These are phyloP conservation scores for Grantiella picta DNA, from an alignment of 2,113 vertebrate species.

Conservation along the genomic window DNA sequence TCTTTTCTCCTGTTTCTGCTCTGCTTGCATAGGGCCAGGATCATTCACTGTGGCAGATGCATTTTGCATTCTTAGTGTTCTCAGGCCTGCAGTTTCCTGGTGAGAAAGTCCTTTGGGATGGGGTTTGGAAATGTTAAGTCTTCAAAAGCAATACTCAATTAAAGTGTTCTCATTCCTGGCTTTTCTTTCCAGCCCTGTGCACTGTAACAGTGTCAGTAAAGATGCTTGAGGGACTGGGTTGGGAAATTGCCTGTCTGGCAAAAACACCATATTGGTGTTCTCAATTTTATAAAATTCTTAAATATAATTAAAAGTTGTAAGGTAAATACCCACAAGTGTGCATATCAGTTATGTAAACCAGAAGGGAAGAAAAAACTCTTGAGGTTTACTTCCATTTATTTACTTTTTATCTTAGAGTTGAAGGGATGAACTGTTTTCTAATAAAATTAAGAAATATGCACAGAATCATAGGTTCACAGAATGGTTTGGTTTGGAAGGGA, in stretches of 20 bases:
- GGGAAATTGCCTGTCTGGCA: neutral
- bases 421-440: neutral
- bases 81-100: neutral
- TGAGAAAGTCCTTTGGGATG: neutral
- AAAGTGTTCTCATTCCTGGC: neutral
- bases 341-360: neutral
- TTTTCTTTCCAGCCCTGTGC: neutral
- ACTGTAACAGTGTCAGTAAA: neutral
- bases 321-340: neutral
- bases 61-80: neutral
- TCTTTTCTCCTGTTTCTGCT: neutral
- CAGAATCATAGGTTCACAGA: neutral
- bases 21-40: rapidly evolving
- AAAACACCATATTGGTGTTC: neutral
- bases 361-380: neutral
- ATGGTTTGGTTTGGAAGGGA: neutral
- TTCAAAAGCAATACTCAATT: neutral
- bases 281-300: neutral
- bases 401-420: neutral
- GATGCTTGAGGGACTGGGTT: neutral
- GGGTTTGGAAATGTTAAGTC: neutral
- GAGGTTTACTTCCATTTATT: neutral
- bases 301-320: neutral
- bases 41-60: rapidly evolving
- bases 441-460: neutral